Base-by-base conservation (phyloP, 2,888 invertebrate species). In the Agriotes lineatus region DNA sequence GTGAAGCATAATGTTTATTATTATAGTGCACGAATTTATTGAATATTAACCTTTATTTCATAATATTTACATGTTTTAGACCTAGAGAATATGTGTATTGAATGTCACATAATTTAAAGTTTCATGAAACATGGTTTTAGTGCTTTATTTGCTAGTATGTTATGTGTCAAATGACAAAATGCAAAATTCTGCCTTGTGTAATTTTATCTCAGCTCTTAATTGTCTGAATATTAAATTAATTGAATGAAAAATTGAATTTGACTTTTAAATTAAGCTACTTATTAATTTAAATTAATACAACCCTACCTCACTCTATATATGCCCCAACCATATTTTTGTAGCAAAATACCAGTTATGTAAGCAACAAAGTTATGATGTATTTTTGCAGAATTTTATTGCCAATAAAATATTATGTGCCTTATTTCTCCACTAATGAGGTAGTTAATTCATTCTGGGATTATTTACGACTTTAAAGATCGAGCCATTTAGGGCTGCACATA, bases 341-440 rank as follows among this genome's bases (percentile, higher is more conserved):
- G 22, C 18, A 16, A 35, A 33, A 10, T 52, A 52, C 52, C 7
- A 18, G 33, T 52, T 52, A 52, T 52, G 52, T 52, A 52, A 52
- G 52, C 52, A 52, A 52, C 52, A 52, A 52, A 52, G 52, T 33
- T 52, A 52, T 52, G 52, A 35, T 19, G 52, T 33, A 30, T 52
- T 52, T 50, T 52, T 33, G 30, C 52, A 18, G 18, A 52, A 33
- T 33, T 52, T 52, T 52, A 52, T 52, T 30, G 52, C 6, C 52
- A 33, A 16, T 52, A 52, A 52, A 52, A 30, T 18, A 52, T 52
- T 33, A 10, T 52, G 10, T 22, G 48, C 16, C 33, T 33, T 52
- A 52, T 18, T 18, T 10, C 52, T 33, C 10, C 33, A n/a, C 52
- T 52, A 52, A 52, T 33, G 33, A 52, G 52, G 33, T 35, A 30